Base-by-base conservation (phyloP, 1,140 invertebrate genomes). In the Hylaeus volcanicus region DNA sequence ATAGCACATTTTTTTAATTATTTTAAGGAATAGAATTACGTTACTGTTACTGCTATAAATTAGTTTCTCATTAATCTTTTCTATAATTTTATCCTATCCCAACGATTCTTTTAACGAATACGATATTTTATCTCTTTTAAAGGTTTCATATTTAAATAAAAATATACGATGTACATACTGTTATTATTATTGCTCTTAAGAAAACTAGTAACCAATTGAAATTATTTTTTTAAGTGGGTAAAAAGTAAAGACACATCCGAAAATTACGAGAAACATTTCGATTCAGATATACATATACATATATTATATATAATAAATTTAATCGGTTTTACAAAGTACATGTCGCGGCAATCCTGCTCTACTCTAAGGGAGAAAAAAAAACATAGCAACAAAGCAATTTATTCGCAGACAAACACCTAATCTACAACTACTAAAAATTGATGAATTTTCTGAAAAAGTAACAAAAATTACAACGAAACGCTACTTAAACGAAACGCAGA, bases 261-360 rank as follows among this genome's bases (percentile, higher is more conserved):
- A 55, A 11, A 15, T 43, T 41, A 39, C 45, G 4, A 75, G 53
- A 65, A 9, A 55, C 5, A 26, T 37, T n/a, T 61, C 45, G n/a
- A 41, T 45, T 43, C 39, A 26, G 5, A 56, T 45, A 56, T 55
- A 65, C 56, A 26, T 26, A 26, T 26, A 26, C 26, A 26, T 26
- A 26, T 26, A 26, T 26, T 26, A 26, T 26, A 26, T 26, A 26
- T 26, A 71, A 5, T 74, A 64, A 39, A 68, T 65, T 75, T 48
- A 26, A 68, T 84, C 12, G 53, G 53, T 78, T 82, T 58, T 75
- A 68, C 37, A 73, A 2, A 77, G 73, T 73, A 66, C 55, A 60
- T 43, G 56, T 39, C 8, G 43, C 43, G 68, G 64, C 51, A 12
- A 56, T 69, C 58, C 48, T 15, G 26, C 14, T 55, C 82, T 56